Base-by-base conservation (phyloP, 35 echinoderm and acorn worm genomes). In the Ophioderma brevispina region DNA sequence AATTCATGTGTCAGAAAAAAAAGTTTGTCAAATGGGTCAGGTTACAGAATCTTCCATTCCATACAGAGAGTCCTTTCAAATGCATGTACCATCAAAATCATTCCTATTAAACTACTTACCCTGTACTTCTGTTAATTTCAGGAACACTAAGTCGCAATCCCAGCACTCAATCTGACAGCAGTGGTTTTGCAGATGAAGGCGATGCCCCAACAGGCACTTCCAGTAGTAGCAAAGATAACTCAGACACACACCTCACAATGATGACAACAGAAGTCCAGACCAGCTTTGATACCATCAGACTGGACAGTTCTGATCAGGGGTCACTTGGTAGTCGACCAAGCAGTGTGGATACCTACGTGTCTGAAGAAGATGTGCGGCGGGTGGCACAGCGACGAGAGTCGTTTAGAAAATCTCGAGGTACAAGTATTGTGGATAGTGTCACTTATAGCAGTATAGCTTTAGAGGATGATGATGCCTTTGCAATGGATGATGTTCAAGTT, bases 181-280 rank as follows among this genome's bases (percentile, higher is more conserved):
- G 95, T 42, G 95, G 95, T 11, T 97, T 97, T 92, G 95, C 95
- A 19, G 95, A 97, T 92, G 95, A 97, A 82, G 81, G 81, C 37
- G 86, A 84, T 25, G 87, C 88, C 8, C 86, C 86, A 21, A 87
- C 78, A 83, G 40, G 82, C 64, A n/a, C 55, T 52, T 0, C 86
- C 91, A 75, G 43, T 33, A 32, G 86, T 56, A 49, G 50, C 31
- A 19, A 92, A 78, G 77, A 56, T 23, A 42, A 92, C 40, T 13
- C 6, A 6, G 41, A 46, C 17, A 17, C 41, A 46, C 17, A 17
- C 41, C 10, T 1, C 15, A 70, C 59, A 18, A 70, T 70, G 59
- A 70, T 25, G 1, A 25, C 5, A 6, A 30, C 59, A 15, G 59
- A 70, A 70, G 63, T 85, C 39, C 87, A 94, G 40, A 85, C 92